Evolutionary conservation across 2,888 invertebrate species (phyloP), one percentile per base, ranked within the genome.

Genomic region (Acanthococcus lagerstroemiae): DNA sequence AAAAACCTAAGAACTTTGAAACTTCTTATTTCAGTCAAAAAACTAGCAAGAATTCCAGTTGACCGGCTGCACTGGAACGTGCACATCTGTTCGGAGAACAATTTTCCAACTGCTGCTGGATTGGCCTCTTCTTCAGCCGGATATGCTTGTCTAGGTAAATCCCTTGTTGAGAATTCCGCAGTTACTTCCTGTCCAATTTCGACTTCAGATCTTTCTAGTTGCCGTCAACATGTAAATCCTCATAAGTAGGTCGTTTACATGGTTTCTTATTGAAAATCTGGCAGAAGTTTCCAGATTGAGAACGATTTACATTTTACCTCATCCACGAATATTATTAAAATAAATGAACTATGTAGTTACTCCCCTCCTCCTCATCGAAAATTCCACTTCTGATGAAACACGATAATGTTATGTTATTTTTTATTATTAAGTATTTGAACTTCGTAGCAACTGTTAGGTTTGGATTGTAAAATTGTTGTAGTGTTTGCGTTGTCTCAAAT

Each of bases 101-200:
- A 97, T 79, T 99, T 99, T 74, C 99, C 99, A 12, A 97, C 97
- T 3, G 95, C 95, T 3, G 96, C 97, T 65, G 99, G 99, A 0
- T 80, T 99, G 55, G 99, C 99, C 0, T 97, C 96, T 1, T 96
- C 96, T 67, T 97, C 99, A 25, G 95, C 99, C 46, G 99, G 99
- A 3, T 97, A 95, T 77, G 96, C 97, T 2, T 95, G 95, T 75
- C 78, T 96, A 72, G 82, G 84, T 84, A 73, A 68, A 67, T 66
- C n/a, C 4, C 2, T 48, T 37, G 12, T n/a, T n/a, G n/a, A n/a
- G n/a, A n/a, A n/a, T n/a, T 45, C 46, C 4, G 46, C 15, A 45
- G 4, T 45, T 45, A 17, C 19, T 12, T 37, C 7, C 37, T 37
- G 15, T 12, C 37, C 7, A 37, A 37, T 12, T 12, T 37, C 12